phyloP scores from a whole-genome alignment of 2,888 invertebrate species.

The Belgica antarctica region DNA sequence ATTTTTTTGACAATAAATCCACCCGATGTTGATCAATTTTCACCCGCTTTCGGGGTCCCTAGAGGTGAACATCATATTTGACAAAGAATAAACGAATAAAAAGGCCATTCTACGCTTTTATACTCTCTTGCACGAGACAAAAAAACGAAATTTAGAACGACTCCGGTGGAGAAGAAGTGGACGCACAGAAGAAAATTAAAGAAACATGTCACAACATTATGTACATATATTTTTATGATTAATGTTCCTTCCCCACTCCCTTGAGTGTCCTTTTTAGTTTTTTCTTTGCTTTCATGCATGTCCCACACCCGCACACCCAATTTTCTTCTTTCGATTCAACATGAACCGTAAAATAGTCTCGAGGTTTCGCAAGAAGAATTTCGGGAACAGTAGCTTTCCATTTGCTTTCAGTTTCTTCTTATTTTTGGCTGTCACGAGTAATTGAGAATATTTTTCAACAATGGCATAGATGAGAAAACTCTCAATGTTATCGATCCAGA shows the following conservation, averaged over 20 bases:
- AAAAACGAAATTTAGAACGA: neutral
- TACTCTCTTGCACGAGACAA: neutral
- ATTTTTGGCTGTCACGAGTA: conserved; percentile 38
- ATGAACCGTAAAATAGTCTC: conserved; percentile 27
- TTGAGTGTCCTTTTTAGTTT: neutral
- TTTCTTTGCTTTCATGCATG: conserved; percentile 1
- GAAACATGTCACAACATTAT: conserved; percentile 44
- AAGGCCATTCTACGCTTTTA: neutral
- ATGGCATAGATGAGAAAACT: neutral
- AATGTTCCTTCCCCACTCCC: conserved; percentile 30
- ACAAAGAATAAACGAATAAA: too few relatives aligned
- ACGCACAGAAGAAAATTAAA: conserved; percentile 36
- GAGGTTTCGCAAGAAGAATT: conserved; percentile 22
- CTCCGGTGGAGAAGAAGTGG: neutral
- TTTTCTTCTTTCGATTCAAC: too few relatives aligned
- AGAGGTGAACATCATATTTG: neutral
- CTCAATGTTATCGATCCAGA: conserved; percentile 7
- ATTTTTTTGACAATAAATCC: too few relatives aligned
- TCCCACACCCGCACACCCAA: neutral
- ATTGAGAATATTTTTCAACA: conserved; percentile 42
- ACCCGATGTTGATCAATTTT: too few relatives aligned
- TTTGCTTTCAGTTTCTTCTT: neutral
- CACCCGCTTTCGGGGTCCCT: too few relatives aligned
- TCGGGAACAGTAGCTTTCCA: conserved; percentile 26
- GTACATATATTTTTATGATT: conserved; percentile 42